Percentiles rank a stretch among this genome's conserved stretches.
Conservation (phyloP, 2,888 invertebrate species). For the Sesia bembeciformis region DNA sequence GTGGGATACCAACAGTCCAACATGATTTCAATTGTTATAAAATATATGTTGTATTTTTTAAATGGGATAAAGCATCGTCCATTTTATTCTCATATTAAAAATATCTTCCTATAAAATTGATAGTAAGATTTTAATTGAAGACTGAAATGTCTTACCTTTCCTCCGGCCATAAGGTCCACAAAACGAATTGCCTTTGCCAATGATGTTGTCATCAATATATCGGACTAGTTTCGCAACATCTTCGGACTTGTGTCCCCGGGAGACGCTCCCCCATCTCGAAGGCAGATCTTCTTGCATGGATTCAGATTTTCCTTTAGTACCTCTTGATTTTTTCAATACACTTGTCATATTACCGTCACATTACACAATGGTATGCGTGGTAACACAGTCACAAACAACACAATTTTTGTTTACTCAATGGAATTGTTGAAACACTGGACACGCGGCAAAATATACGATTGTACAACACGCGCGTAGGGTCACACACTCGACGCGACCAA, state of each 20-base stretch:
- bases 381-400: neutral
- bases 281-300: constrained; percentile 70
- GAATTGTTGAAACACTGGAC: too few relatives aligned
- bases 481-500: too few relatives aligned
- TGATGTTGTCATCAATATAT: constrained; percentile 86
- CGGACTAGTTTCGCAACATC: constrained; percentile 82
- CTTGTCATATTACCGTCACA: constrained; percentile 64
- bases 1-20: too few relatives aligned
- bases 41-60: too few relatives aligned
- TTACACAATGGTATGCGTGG: constrained; percentile 29
- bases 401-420: too few relatives aligned
- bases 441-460: too few relatives aligned
- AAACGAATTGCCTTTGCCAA: constrained; percentile 87
- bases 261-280: constrained; percentile 46
- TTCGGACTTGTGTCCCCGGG: constrained; percentile 72
- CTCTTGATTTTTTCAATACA: constrained; percentile 68
- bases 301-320: constrained; percentile 66
- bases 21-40: too few relatives aligned
- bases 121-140: too few relatives aligned
- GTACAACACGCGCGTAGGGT: too few relatives aligned
- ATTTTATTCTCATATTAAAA: too few relatives aligned
- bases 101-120: too few relatives aligned
- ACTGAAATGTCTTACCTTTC: constrained; percentile 75
- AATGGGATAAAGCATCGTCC: too few relatives aligned
- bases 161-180: constrained; percentile 88